Base-by-base conservation (phyloP, 2,113 vertebrate genomes). In the Cheirogaleus medius region DNA sequence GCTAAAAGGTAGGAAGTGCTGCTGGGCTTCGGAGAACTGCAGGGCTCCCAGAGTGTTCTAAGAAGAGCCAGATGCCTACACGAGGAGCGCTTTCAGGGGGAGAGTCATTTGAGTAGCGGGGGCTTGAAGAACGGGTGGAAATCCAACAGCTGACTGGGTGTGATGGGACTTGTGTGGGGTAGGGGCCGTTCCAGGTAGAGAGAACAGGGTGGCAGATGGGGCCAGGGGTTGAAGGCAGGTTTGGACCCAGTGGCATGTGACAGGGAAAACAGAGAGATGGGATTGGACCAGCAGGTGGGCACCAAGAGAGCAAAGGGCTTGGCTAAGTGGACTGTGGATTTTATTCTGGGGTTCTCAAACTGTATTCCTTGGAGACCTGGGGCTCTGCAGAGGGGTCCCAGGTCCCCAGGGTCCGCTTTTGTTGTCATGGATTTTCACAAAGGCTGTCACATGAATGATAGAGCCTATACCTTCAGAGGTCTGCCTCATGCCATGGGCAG, bases 1-100 rank as follows among this genome's bases (percentile, higher is more conserved):
- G 76, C 93, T 95, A 90, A 84, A 80, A 97, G 95, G 97, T 93
- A 49, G 95, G 95, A 37, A 80, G 95, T 21, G 58, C 88, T 23
- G 39, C 0, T 11, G 44, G 91, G 56, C 73, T 81, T 69, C 0
- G 3, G 47, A 13, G 88, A 37, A 39, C 34, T 3, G 47, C 4
- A 10, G 49, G 29, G 49, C 90, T 85, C 66, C 90, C 58, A 1
- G 84, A 76, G 88, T 14, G 52, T 58, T 86, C 90, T 12, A 5
- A 25, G 88, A 23, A 54, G 54, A 64, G 90, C 44, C 94, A 88
- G 94, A 52, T 54, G 66, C 91, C 52, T 27, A 34, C 37, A 2
- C 0, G 2, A 12, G 76, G n/a, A 34, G 20, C 0, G 0, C 8
- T 0, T 1, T 56, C 10, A 52, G 44, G n/a, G 21, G 34, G 60